Conservation (phyloP, 2,113 vertebrate genomes). For the Dipodomys merriami region DNA sequence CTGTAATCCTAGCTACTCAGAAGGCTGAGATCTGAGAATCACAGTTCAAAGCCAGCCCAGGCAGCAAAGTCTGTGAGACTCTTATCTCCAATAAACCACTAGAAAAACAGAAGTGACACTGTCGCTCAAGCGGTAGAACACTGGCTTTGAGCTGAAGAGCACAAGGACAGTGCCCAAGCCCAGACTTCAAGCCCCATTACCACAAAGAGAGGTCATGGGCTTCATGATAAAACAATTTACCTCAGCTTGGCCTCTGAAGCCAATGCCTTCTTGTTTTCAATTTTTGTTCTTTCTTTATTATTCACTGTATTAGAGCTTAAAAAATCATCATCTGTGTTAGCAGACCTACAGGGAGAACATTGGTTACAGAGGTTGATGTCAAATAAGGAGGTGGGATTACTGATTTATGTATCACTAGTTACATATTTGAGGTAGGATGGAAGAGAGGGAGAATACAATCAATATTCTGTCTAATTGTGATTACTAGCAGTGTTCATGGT, state of each 20-base stretch:
- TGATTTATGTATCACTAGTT: constrained; percentile 34
- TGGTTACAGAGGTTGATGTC: constrained; percentile 20
- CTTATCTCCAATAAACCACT: too few species aligned
- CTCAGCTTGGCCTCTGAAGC: background rate
- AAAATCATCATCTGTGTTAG: background rate
- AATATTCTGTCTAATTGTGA: constrained; percentile 73
- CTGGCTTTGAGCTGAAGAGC: too few species aligned
- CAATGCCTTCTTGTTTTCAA: background rate
- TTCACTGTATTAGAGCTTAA: too few species aligned
- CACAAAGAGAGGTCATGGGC: too few species aligned
- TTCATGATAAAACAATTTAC: background rate
- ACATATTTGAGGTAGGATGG: constrained; percentile 57
- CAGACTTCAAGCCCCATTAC: too few species aligned
- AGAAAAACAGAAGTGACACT: too few species aligned
- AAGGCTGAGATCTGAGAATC: too few species aligned
- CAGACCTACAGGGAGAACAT: background rate
- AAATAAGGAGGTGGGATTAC: background rate
- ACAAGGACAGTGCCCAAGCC: too few species aligned
- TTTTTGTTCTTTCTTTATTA: background rate
- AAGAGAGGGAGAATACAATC: constrained; percentile 45
- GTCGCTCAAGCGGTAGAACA: too few species aligned
- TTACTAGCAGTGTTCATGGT: constrained; percentile 59
- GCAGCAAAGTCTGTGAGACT: too few species aligned
- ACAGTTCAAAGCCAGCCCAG: too few species aligned
- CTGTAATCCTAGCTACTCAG: too few species aligned